These are phyloP conservation scores for Shargacucullia verbasci DNA, from an alignment of 2,888 invertebrate species.

Conservation along the genomic window DNA sequence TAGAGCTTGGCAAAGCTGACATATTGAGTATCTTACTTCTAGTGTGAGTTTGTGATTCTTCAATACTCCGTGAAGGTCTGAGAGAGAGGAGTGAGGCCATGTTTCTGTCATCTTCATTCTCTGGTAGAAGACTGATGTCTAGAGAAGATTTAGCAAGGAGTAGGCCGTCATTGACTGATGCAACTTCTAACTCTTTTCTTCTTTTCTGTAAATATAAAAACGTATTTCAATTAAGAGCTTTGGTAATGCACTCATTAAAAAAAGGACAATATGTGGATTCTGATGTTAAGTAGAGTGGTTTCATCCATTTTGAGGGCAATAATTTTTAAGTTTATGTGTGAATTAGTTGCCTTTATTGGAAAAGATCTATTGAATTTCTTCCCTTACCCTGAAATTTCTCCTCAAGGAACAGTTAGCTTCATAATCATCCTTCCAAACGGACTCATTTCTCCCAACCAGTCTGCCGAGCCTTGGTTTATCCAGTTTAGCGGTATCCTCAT, in stretches of 20 bases:
- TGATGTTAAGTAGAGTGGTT: too few relatives aligned
- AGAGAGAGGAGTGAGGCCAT: conserved; percentile 93
- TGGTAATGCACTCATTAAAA: too few relatives aligned
- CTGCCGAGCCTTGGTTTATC: conserved; percentile 93
- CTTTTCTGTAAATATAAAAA: conserved; percentile 79
- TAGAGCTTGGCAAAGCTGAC: conserved; percentile 89
- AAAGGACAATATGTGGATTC: too few relatives aligned
- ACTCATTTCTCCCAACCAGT: conserved; percentile 94
- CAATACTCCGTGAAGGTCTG: conserved; percentile 90
- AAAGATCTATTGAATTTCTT: too few relatives aligned
- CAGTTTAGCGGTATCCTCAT: conserved; percentile 91
- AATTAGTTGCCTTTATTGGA: too few relatives aligned
- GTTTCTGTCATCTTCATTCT: conserved; percentile 93
- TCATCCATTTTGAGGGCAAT: too few relatives aligned
- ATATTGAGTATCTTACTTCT: conserved; percentile 86
- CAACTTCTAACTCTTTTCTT: conserved; percentile 93
- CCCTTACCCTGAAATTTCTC: conserved; percentile 95
- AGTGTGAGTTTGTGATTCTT: conserved; percentile 86
- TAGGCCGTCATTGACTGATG: conserved; percentile 91
- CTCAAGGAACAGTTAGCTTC: conserved; percentile 96
- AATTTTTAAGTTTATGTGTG: too few relatives aligned
- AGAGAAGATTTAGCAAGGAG: conserved; percentile 93
- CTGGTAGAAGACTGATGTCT: conserved; percentile 93
- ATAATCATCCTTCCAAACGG: conserved; percentile 97
- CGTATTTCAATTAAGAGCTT: too few relatives aligned